Percentiles rank a stretch among this genome's conserved stretches.
Conservation (phyloP, 2,797 vertebrate genomes). For the Manis crassicaudata region DNA sequence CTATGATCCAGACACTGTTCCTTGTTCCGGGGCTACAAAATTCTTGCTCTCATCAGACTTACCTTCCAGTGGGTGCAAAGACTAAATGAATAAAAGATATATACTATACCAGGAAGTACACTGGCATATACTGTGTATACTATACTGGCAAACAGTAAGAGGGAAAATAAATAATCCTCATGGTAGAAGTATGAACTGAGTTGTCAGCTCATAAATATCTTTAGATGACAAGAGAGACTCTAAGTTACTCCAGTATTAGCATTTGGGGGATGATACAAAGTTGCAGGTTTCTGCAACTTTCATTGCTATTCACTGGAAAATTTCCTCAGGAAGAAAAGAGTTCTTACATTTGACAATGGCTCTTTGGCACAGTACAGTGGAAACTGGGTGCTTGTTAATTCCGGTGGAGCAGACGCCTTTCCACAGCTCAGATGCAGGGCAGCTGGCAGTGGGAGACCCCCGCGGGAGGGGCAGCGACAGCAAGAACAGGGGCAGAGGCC, state of each 20-base stretch:
- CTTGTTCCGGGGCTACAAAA: not conserved
- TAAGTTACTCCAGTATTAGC: not conserved
- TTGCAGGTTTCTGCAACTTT: not conserved
- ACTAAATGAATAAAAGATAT: not conserved
- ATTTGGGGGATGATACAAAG: rapidly evolving
- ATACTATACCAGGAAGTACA: too few relatives aligned
- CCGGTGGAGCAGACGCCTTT: not conserved
- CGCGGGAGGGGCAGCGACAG: not conserved
- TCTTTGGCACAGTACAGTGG: not conserved
- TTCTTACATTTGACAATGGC: not conserved
- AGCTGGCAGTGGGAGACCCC: not conserved
- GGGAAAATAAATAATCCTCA: not conserved
- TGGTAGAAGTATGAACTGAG: not conserved
- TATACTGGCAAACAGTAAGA: not conserved
- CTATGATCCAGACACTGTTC: not conserved
- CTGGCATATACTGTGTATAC: not conserved
- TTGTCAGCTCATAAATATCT: not conserved
- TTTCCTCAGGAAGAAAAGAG: not conserved
- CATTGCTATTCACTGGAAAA: not conserved
- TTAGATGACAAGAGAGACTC: too few relatives aligned
- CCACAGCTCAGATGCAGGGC: not conserved
- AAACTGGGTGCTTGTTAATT: not conserved
- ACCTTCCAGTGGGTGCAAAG: not conserved
- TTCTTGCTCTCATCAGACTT: not conserved
- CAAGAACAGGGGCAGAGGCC: not conserved